These are phyloP conservation scores for Tamias sibiricus DNA, from an alignment of 2,113 vertebrate species.

Conservation along the genomic window DNA sequence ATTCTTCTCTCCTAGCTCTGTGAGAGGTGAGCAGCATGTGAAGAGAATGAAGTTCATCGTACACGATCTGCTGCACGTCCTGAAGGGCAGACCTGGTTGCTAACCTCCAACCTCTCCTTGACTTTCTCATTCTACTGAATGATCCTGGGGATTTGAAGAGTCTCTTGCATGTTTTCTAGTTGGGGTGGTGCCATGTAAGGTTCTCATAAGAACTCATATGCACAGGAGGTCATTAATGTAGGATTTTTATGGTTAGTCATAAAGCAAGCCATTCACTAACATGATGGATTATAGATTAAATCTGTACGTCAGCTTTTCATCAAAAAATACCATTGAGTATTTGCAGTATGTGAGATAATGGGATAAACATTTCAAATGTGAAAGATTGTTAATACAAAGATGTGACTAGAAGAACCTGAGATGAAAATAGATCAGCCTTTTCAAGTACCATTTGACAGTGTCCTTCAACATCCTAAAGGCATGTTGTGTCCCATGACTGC, in stretches of 20 bases:
- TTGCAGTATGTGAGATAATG: not conserved
- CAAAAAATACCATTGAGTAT: not conserved
- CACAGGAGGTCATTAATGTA: conserved; percentile 23
- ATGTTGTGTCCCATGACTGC: not conserved
- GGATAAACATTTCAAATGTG: not conserved
- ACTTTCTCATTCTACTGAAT: not conserved
- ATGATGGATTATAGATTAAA: not conserved
- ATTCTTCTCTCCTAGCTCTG: not conserved
- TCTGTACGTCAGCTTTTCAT: not conserved
- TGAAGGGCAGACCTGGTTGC: not conserved
- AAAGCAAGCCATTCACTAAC: not conserved
- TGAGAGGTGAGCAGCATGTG: not conserved
- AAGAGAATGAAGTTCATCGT: not conserved
- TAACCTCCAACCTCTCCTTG: not conserved
- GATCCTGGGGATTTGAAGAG: conserved; percentile 53
- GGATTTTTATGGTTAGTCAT: not conserved
- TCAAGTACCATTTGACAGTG: not conserved
- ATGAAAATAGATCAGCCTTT: not conserved
- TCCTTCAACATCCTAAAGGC: not conserved
- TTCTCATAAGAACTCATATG: conserved; percentile 32
- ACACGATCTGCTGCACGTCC: not conserved
- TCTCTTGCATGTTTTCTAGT: conserved; percentile 21
- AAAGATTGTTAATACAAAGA: not conserved
- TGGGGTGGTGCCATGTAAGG: conserved; percentile 45
- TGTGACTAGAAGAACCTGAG: not conserved